Conservation (phyloP, 1,140 invertebrate species). For the Drosophila simulans region DNA sequence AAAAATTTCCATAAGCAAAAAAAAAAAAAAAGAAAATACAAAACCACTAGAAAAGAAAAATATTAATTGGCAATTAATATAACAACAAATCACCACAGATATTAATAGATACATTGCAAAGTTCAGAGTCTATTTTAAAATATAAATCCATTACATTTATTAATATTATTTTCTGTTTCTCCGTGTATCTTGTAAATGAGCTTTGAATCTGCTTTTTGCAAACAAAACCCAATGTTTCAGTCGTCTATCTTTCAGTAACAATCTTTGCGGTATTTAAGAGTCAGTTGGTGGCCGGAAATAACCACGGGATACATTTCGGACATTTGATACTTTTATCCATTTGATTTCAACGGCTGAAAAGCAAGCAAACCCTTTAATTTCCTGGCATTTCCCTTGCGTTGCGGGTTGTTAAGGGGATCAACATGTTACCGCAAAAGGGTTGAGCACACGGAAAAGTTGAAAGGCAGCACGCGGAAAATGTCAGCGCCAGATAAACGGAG, state of each 20-base stretch:
- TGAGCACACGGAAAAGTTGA: constrained; percentile 27
- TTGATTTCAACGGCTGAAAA: constrained; percentile 40
- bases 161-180: background rate
- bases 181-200: constrained; percentile 22
- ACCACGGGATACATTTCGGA: constrained; percentile 32
- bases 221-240: constrained; percentile 6
- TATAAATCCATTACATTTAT: background rate
- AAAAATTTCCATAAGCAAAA: constrained; percentile 43
- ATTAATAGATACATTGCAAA: too few species aligned
- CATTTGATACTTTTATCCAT: constrained; percentile 58
- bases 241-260: constrained; percentile 8
- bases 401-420: constrained; percentile 72
- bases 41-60: background rate
- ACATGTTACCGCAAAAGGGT: constrained; percentile 71
- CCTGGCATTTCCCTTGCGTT: constrained; percentile 68
- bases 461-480: constrained; percentile 66
- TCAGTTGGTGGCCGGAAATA: constrained; percentile 46
- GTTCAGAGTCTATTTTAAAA: background rate
- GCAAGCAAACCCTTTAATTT: constrained; percentile 77
- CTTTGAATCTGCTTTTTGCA: background rate
- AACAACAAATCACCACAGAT: too few species aligned
- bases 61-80: background rate
- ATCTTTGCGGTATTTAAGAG: constrained; percentile 49
- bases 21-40: background rate
- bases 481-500: constrained; percentile 71